Base-by-base conservation (phyloP, 2,888 invertebrate species). In the Branchipolynoe longqiensis region DNA sequence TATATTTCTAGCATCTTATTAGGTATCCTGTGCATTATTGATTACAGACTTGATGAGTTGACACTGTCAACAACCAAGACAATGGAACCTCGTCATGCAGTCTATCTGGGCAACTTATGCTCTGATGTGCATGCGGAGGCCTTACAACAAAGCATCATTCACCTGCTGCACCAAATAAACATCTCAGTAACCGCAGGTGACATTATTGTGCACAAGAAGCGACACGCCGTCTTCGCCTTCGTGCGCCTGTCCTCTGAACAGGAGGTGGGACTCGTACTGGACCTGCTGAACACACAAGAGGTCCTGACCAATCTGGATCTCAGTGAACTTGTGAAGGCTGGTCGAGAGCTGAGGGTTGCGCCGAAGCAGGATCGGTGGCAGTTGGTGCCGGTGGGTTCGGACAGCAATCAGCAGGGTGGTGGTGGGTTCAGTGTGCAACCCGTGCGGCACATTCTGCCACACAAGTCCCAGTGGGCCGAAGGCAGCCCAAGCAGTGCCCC, bases 41-140 rank as follows among this genome's bases (percentile, higher is more conserved):
- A n/a, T n/a, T n/a, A n/a, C n/a, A n/a, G n/a, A n/a, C n/a, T n/a
- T n/a, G n/a, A 28, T 62, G 62, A 62, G 69, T 33, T 69, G 36
- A 69, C 69, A 14, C 6, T 22, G 28, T 33, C 36, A 38, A 38
- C 69, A 36, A 38, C 78, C 41, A 40, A 2, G 2, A 8, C 25
- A 22, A 40, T 14, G 18, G 73, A 28, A 2, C 2, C 41, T 38
- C n/a, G 54, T 33, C 54, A 82, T 58, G 82, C 56, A 1, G 54
- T 82, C 54, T 91, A 87, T 85, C 86, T 91, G n/a, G 90, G 90
- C 8, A 90, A 90, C 73, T 82, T 91, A 14, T 88, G 87, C 41
- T 59, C 82, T 0, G 88, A 87, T 28, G 78, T 86, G 4, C 58
- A 85, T 58, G 86, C 88, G 38, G 84, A 85, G 25, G 86, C 88